These are phyloP conservation scores for Pristionchus mayeri DNA, from an alignment of 2,888 invertebrate genomes.

Conservation along the genomic window DNA sequence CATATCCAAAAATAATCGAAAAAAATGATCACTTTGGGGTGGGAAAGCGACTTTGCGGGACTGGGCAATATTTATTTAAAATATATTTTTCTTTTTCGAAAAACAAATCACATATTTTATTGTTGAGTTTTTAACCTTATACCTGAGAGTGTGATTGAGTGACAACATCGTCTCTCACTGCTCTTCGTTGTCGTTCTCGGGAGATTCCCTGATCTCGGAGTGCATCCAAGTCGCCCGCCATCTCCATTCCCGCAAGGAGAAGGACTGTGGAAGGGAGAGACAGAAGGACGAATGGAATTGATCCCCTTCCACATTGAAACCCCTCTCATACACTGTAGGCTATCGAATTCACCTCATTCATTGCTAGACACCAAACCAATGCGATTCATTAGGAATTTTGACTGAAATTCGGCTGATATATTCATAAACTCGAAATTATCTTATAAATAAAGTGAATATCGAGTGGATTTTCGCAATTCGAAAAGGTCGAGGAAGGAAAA, in stretches of 20 bases:
- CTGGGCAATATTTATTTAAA: no score
- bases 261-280: slow-evolving; percentile 15
- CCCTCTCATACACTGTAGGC: slow-evolving; percentile 2
- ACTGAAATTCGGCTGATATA: background rate
- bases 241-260: slow-evolving; percentile 14
- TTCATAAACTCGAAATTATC: background rate
- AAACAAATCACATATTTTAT: no score
- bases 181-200: background rate
- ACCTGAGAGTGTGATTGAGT: background rate
- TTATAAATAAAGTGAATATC: slow-evolving; percentile 19
- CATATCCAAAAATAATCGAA: no score
- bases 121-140: no score
- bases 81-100: no score
- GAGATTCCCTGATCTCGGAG: background rate
- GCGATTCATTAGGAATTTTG: background rate
- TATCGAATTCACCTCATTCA: no score
- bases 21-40: no score
- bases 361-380: no score
- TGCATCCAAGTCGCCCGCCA: slow-evolving; percentile 21
- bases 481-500: background rate
- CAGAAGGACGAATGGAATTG: background rate
- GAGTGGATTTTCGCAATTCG: slow-evolving; percentile 2
- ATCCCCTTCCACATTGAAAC: background rate
- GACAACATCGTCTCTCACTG: slow-evolving; percentile 11
- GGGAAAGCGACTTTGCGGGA: no score